Evolutionary conservation across 2,113 vertebrate genomes (phyloP), one percentile per base, ranked within the genome.

Genomic region (Struthidea cinerea): DNA sequence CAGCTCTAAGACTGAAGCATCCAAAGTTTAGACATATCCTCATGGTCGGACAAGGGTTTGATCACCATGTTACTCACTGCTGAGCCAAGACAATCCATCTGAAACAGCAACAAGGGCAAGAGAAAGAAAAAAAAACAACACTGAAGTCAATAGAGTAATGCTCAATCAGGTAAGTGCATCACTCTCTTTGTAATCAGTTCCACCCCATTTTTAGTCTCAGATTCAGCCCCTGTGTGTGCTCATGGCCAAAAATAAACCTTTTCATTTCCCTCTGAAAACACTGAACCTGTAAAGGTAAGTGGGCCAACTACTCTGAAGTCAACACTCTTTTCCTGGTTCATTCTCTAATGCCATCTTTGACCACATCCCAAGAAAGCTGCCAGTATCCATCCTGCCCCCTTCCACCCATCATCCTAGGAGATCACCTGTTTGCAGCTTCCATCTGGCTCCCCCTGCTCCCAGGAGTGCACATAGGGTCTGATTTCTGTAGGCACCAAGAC

Each of bases 1-100:
- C 69, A 68, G 39, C 24, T 64, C 42, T 32, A 75, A 56, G 41
- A 73, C 8, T 73, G 21, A 49, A 76, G 5, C 44, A 18, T 24
- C 27, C 56, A 73, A 61, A 28, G 35, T 57, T 53, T 49, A 68
- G 49, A 59, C 53, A 73, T 9, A 32, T n/a, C 16, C 19, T 71
- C 14, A 42, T 37, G 32, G 22, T 35, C 0, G 0, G 53, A n/a
- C 6, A 35, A 79, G 15, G 7, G 16, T 41, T 87, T 50, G 57
- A 28, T 49, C 59, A 77, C 22, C 16, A 28, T 27, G 41, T 13
- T 64, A 56, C 27, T 92, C 68, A n/a, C 41, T 50, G 28, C 30
- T 65, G 30, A 89, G 53, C 13, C 30, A 83, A 69, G 57, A 55
- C 5, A 89, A n/a, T 9, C 18, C 33, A 60, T 57, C 16, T 57